phyloP scores from a whole-genome alignment of 2,888 invertebrate species.

The Harmothoe impar region DNA sequence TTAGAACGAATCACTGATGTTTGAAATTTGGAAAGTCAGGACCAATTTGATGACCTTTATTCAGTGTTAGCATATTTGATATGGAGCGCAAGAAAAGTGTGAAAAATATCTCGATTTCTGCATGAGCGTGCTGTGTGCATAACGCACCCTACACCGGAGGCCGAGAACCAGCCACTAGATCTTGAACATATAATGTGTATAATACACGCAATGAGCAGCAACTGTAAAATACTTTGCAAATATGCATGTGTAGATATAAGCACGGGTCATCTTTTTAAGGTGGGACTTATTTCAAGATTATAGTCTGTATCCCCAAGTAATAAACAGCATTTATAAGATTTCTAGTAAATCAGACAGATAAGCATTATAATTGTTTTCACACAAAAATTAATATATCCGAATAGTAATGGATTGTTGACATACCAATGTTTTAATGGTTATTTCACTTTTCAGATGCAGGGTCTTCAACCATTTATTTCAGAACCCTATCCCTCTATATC shows the following conservation, averaged over 20 bases:
- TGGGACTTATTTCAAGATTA: too few relatives aligned
- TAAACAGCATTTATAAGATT: too few relatives aligned
- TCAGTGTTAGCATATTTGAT: background rate
- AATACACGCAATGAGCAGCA: background rate
- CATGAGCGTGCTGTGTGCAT: conserved; percentile 22
- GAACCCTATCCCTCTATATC: too few relatives aligned
- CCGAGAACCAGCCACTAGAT: background rate
- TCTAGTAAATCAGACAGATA: too few relatives aligned
- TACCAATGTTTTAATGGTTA: too few relatives aligned
- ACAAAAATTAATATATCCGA: too few relatives aligned
- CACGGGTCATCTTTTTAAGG: background rate
- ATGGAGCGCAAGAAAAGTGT: background rate
- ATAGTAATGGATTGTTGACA: too few relatives aligned
- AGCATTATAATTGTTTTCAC: too few relatives aligned
- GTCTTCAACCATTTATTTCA: too few relatives aligned
- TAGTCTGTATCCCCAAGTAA: too few relatives aligned
- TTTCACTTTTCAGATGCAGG: too few relatives aligned
- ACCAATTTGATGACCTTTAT: background rate
- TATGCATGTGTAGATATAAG: conserved; percentile 12
- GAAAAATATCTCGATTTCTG: background rate
- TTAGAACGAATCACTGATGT: background rate
- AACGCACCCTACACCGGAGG: background rate
- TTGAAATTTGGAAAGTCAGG: background rate
- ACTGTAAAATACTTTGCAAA: background rate
- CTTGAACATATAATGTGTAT: conserved; percentile 1